A percentile compares a stretch with the other conserved stretches of the same genome.
Conservation (phyloP, 2,888 invertebrate species). For the Cheilosia soror region DNA sequence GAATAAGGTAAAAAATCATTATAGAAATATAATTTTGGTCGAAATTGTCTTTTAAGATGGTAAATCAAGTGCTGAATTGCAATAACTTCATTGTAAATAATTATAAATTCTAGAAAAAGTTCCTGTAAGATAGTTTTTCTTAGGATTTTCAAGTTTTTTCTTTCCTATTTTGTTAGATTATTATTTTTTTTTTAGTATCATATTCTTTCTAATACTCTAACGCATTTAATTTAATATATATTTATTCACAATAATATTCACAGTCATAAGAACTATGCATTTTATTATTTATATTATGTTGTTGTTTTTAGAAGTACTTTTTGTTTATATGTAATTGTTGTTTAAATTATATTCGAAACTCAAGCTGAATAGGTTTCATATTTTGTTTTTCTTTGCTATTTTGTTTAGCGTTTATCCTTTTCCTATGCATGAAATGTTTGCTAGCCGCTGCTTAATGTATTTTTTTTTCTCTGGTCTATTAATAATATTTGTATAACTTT, state of each 20-base stretch:
- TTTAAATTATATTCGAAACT: conserved; percentile 49
- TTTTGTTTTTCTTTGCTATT: conserved; percentile 25
- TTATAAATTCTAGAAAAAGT: conserved; percentile 71
- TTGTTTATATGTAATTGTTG: conserved; percentile 25
- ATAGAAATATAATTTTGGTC: conserved; percentile 56
- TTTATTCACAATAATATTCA: conserved; percentile 75
- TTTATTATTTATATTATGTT: conserved; percentile 57
- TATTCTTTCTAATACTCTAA: conserved; percentile 60
- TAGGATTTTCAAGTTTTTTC: conserved; percentile 68
- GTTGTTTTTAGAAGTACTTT: conserved; percentile 17
- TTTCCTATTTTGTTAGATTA: conserved; percentile 48
- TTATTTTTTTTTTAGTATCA: conserved; percentile 53
- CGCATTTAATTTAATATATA: conserved; percentile 61
- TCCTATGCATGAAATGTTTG: conserved; percentile 66
- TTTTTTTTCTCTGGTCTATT: conserved; percentile 42
- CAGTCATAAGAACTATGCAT: conserved; percentile 77
- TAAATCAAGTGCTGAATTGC: conserved; percentile 62
- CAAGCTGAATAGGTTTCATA: conserved; percentile 65
- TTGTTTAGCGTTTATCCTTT: conserved; percentile 37
- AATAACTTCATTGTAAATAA: conserved; percentile 60
- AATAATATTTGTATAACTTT: conserved; percentile 76
- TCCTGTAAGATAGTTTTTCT: conserved; percentile 73
- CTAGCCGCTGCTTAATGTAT: conserved; percentile 56
- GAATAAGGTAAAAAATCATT: conserved; percentile 21
- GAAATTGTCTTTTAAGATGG: conserved; percentile 42